A percentile compares a stretch with the other conserved stretches of the same genome.
These are phyloP conservation scores for Dendrophyllia cribrosa DNA, from an alignment of 64 coral and sea anemone genomes.

Conservation along the genomic window DNA sequence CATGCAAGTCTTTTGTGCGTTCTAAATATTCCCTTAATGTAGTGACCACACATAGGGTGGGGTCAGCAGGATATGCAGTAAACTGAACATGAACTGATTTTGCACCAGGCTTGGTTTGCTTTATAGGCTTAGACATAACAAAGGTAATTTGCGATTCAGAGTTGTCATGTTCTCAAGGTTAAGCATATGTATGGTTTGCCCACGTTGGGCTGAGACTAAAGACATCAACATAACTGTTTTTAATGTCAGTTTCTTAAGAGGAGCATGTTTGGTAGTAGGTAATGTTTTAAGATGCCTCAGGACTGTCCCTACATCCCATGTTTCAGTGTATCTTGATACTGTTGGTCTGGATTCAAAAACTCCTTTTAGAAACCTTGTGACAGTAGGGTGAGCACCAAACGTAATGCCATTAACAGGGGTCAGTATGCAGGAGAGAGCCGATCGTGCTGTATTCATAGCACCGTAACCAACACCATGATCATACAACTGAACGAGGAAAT, in stretches of 20 bases:
- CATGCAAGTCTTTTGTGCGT: constrained; percentile 16
- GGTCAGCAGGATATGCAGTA: background rate
- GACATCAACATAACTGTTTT: background rate
- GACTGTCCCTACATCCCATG: constrained; percentile 37
- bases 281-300: constrained; percentile 55
- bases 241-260: constrained; percentile 50
- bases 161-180: background rate
- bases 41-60: constrained; percentile 51
- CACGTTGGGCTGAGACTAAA: background rate
- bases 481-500: constrained; percentile 58
- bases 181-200: background rate
- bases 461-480: background rate
- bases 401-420: constrained; percentile 24
- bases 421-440: background rate
- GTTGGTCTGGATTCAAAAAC: constrained; percentile 50
- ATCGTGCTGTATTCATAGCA: constrained; percentile 19
- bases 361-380: constrained; percentile 52
- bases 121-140: background rate
- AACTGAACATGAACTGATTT: constrained; percentile 2
- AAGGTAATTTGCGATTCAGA: constrained; percentile 1
- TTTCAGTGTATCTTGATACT: constrained; percentile 56
- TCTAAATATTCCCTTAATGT: constrained; percentile 34
- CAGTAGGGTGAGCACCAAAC: constrained; percentile 15
- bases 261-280: background rate
- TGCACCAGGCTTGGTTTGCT: background rate